Evolutionary conservation across 30 jellyfish, hydroid and myxozoan species (phyloP).

Genomic region (Mastigias papua): DNA sequence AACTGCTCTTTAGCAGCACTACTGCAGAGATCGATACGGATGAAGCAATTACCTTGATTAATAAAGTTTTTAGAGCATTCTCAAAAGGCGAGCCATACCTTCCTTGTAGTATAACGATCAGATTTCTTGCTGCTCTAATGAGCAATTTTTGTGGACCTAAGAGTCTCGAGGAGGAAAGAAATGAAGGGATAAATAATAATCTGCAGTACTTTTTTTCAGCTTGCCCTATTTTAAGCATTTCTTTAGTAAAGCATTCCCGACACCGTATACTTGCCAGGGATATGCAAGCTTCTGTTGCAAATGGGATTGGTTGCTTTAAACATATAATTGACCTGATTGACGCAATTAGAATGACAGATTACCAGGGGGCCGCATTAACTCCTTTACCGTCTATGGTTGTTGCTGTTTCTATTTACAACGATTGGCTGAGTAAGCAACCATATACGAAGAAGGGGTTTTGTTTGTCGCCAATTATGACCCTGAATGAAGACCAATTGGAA

Average conservation of each 20-base stretch:
- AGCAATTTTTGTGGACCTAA: neutral
- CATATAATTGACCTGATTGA: neutral
- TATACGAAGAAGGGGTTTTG: neutral
- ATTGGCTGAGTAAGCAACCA: neutral
- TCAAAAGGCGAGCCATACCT: neutral
- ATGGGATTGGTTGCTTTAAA: neutral
- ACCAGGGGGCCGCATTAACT: neutral
- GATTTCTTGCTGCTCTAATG: slow-evolving; percentile 38
- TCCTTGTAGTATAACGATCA: slow-evolving; percentile 21
- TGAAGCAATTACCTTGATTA: neutral
- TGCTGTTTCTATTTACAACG: neutral
- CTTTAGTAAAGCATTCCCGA: neutral
- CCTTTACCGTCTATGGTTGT: neutral
- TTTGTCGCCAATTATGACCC: neutral
- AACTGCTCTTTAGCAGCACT: slow-evolving; percentile 12
- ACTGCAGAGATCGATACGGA: neutral
- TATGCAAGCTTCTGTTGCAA: neutral
- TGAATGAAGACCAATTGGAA: neutral
- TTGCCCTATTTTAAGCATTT: slow-evolving; percentile 25
- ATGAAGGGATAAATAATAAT: neutral
- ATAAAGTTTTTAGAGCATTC: neutral
- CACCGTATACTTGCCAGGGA: neutral
- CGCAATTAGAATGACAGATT: neutral
- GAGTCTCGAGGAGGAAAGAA: neutral
- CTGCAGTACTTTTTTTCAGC: slow-evolving; percentile 14